A percentile compares a stretch with the other conserved stretches of the same genome.
phyloP scores from a whole-genome alignment of 2,113 vertebrate genomes.

The Butorides virescens region DNA sequence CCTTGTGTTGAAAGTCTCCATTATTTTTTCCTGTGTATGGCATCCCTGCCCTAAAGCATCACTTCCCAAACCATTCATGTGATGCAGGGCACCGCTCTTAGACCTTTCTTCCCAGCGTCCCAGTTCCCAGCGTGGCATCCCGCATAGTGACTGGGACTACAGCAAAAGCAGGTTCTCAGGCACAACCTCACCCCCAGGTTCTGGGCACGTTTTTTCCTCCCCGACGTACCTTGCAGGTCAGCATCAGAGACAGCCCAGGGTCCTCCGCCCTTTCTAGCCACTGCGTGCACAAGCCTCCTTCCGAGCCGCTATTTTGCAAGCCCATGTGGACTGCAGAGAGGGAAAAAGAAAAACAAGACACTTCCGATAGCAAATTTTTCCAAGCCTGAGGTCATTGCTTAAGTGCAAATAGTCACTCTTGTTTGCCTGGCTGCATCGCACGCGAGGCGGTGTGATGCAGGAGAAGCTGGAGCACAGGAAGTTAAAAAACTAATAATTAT shows the following conservation, averaged over 20 bases:
- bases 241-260: background rate
- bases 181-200: background rate
- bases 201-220: background rate
- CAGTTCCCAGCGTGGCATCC: background rate
- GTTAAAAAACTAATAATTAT: background rate
- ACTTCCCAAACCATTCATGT: background rate
- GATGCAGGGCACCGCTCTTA: background rate
- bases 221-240: background rate
- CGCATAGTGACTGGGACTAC: background rate
- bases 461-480: background rate
- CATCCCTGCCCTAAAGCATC: background rate
- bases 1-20: background rate
- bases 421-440: background rate
- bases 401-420: conserved; percentile 8
- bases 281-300: background rate
- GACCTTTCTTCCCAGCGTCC: background rate
- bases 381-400: conserved; percentile 24
- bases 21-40: background rate
- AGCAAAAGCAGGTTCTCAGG: background rate
- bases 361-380: conserved; percentile 19
- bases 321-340: background rate
- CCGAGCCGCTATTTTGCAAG: background rate
- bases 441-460: background rate
- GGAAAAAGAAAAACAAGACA: conserved; percentile 9
- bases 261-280: background rate